These are phyloP conservation scores for Phyto melanocephala DNA, from an alignment of 2,888 invertebrate genomes.

Conservation along the genomic window DNA sequence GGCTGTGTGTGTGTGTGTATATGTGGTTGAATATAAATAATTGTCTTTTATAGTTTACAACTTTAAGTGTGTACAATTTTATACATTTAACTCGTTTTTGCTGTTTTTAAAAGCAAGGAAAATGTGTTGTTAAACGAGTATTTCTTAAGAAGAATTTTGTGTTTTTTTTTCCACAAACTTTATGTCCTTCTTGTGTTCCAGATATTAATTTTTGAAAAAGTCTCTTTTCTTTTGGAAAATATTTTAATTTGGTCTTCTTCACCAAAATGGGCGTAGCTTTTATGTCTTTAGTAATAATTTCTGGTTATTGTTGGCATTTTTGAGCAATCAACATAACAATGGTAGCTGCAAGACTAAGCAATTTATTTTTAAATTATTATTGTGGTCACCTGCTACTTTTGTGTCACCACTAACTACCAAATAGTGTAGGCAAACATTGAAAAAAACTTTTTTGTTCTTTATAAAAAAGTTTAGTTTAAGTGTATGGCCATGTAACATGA, in stretches of 20 bases:
- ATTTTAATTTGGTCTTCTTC: not conserved
- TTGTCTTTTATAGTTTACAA: conserved; percentile 38
- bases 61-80: conserved; percentile 34
- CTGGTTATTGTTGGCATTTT: not conserved
- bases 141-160: conserved; percentile 41
- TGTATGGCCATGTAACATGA: too few species aligned
- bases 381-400: conserved; percentile 57
- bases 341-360: not conserved
- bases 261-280: conserved; percentile 28
- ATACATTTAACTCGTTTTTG: conserved; percentile 1
- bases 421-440: not conserved
- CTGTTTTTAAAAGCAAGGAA: not conserved
- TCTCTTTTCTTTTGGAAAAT: not conserved
- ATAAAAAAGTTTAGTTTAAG: too few species aligned
- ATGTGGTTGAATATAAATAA: conserved; percentile 16
- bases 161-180: conserved; percentile 31
- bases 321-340: not conserved
- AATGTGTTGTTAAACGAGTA: not conserved
- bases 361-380: conserved; percentile 57
- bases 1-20: not conserved
- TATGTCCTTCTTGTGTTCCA: conserved; percentile 6
- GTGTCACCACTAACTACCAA: conserved; percentile 18
- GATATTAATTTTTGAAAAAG: conserved; percentile 33
- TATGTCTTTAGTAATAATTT: conserved; percentile 16
- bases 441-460: too few species aligned